Evolutionary conservation across 2,113 vertebrate genomes (phyloP).

Genomic region (Apaloderma vittatum): DNA sequence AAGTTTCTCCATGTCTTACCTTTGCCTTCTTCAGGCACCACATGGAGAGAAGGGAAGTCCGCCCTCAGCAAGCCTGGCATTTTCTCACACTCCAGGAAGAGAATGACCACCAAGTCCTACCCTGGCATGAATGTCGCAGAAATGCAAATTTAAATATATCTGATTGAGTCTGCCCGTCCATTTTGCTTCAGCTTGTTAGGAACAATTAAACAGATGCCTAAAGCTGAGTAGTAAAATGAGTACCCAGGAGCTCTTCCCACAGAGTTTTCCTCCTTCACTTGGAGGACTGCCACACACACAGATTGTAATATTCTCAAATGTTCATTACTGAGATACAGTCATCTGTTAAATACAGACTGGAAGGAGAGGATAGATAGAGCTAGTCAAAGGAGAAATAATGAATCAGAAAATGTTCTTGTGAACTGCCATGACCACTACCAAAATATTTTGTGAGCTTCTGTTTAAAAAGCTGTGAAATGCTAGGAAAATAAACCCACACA

Average conservation of each 20-base stretch:
- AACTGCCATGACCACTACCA: neutral
- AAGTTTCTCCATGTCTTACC: neutral
- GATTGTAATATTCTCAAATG: neutral
- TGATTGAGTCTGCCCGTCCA: slow-evolving; percentile 1
- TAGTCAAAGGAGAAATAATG: slow-evolving; percentile 23
- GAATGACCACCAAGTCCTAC: neutral
- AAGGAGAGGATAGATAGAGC: neutral
- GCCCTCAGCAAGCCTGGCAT: neutral
- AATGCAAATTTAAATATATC: slow-evolving; percentile 32
- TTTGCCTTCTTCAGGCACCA: neutral
- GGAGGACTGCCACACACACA: slow-evolving; percentile 40
- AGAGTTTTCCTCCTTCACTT: slow-evolving; percentile 9
- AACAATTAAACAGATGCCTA: slow-evolving; percentile 59
- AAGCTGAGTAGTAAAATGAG: slow-evolving; percentile 36
- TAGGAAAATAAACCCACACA: slow-evolving; percentile 28
- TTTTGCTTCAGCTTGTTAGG: slow-evolving; percentile 49
- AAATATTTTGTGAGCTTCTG: neutral
- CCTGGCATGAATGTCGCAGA: neutral
- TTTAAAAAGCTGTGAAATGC: neutral
- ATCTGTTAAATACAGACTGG: slow-evolving; percentile 43
- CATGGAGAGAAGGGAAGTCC: neutral
- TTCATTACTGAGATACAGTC: slow-evolving; percentile 19
- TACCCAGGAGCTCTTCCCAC: slow-evolving; percentile 23
- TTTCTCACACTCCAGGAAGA: neutral
- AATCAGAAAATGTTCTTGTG: neutral